Percentiles rank a stretch among this genome's conserved stretches.
These are phyloP conservation scores for Phrynocephalus versicolor DNA, from an alignment of 2,113 vertebrate species.

Conservation along the genomic window DNA sequence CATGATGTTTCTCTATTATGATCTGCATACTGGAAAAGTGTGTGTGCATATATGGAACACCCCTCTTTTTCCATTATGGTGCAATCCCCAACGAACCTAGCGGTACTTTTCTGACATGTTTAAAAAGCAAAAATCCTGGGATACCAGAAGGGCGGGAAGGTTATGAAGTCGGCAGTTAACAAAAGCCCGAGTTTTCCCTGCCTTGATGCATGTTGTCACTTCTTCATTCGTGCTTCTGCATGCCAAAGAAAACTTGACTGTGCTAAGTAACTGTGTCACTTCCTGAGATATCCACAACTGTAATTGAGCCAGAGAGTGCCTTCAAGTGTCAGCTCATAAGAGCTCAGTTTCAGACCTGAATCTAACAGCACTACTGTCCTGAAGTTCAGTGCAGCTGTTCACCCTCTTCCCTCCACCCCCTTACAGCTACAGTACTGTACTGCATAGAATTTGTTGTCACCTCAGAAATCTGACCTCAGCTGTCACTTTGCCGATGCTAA, in stretches of 20 bases:
- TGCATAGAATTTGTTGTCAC: background rate
- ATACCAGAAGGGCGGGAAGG: background rate
- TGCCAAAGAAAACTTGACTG: conserved; percentile 1
- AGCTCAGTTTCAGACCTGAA: conserved; percentile 19
- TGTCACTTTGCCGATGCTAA: background rate
- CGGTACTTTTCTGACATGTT: background rate
- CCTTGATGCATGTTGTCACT: background rate
- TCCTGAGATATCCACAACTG: background rate
- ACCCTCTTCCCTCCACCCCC: background rate
- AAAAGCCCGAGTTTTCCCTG: background rate
- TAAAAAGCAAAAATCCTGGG: background rate
- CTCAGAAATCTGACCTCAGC: conserved; percentile 22
- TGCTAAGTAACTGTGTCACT: background rate
- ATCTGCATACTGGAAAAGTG: background rate
- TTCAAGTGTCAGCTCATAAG: background rate
- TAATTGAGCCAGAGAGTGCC: background rate
- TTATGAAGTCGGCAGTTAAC: background rate
- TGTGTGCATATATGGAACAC: background rate
- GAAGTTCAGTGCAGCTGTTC: background rate
- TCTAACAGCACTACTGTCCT: background rate
- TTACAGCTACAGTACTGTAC: accelerated
- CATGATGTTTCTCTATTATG: background rate
- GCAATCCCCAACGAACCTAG: background rate
- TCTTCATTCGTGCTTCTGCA: background rate
- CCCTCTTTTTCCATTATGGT: background rate